Evolutionary conservation across 2,113 vertebrate species (phyloP), one percentile per base, ranked within the genome.

Genomic region (Cinclus cinclus): DNA sequence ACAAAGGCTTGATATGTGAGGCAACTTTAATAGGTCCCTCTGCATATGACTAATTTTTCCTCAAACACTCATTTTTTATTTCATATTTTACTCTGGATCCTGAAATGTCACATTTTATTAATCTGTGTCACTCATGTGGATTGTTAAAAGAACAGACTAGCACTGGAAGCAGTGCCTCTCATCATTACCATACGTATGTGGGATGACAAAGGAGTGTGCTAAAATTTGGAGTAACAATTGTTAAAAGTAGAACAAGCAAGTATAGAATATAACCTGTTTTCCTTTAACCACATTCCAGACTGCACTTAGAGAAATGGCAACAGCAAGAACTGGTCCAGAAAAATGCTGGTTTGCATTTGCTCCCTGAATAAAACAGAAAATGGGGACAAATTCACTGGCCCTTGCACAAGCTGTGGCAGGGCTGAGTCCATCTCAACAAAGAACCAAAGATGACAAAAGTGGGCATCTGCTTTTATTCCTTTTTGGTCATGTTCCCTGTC

Each of bases 11-110:
- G 90, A 94, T 95, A 91, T 94, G 85, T 83, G 94, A 97, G 78
- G 74, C 52, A 89, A 67, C 70, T 91, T 97, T 97, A 97, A 97
- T 94, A 97, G 96, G 92, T 97, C 95, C 96, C 95, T 95, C 93
- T 97, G 97, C 95, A 97, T 97, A 97, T 71, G 91, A 97, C 91
- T 97, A 97, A 97, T 97, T 97, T 96, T 95, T 96, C 85, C 91
- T 96, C 94, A 95, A 91, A 96, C 84, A 92, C 94, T 84, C 80
- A 83, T 93, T 97, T 94, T 94, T 73, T 91, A 96, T 79, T 68
- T 95, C 63, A 20, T 82, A 93, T 89, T 92, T 95, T 91, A 79
- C 65, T 94, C 83, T 85, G 81, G 91, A 96, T 90, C 69, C 86
- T 56, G 77, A 95, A 92, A 87, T 96, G 96, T 79, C 95, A 96